Evolutionary conservation across 2,888 invertebrate species (phyloP).

Genomic region (Synergus gifuensis): DNA sequence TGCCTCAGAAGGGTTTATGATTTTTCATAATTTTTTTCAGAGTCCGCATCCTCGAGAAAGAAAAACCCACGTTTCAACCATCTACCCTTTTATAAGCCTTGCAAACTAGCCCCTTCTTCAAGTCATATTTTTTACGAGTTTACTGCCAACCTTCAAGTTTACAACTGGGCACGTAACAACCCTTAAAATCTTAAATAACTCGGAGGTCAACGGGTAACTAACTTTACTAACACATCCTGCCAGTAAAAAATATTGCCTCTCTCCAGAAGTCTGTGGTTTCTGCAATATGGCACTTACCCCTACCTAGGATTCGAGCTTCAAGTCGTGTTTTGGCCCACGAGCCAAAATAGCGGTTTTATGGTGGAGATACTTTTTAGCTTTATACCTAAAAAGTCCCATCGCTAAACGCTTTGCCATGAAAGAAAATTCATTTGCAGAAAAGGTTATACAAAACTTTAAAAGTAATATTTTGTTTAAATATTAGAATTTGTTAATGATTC

Average conservation of each 20-base stretch:
- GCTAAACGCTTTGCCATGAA: neutral
- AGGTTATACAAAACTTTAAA: neutral
- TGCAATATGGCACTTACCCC: conserved; percentile 58
- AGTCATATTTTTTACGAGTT: conserved; percentile 70
- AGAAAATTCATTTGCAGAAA: neutral
- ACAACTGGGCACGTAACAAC: conserved; percentile 55
- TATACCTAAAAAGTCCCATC: neutral
- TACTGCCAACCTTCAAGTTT: conserved; percentile 60
- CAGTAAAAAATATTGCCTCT: conserved; percentile 64
- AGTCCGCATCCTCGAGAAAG: neutral
- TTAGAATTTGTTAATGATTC: neutral
- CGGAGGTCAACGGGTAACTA: conserved; percentile 20
- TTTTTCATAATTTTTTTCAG: conserved; percentile 59
- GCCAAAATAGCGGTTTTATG: conserved; percentile 71
- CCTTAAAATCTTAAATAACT: conserved; percentile 58
- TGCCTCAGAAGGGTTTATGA: conserved; percentile 70
- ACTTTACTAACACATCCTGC: conserved; percentile 45
- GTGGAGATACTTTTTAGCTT: conserved; percentile 54
- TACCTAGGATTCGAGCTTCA: conserved; percentile 45
- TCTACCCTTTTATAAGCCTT: conserved; percentile 74
- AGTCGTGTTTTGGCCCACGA: conserved; percentile 60
- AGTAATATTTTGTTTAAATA: neutral
- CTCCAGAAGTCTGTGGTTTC: conserved; percentile 69
- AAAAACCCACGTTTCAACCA: conserved; percentile 52
- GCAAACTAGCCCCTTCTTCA: conserved; percentile 72